Conservation (phyloP, 2,888 invertebrate species). For the Malachius bipustulatus region DNA sequence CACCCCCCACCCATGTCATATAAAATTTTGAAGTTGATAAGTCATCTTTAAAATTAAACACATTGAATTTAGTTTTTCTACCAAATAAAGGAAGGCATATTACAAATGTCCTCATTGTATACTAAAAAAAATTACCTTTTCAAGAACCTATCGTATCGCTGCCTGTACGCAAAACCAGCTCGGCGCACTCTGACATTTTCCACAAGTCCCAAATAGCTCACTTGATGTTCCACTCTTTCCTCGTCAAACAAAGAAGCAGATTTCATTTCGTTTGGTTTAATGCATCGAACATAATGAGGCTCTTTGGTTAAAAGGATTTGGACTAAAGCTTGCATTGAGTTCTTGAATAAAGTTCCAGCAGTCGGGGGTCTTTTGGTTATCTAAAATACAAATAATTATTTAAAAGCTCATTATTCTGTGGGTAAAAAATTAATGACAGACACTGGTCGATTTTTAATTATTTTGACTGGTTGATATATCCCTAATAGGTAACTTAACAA, state of each 20-base stretch:
- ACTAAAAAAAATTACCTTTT: constrained; percentile 45
- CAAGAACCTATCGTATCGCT: constrained; percentile 86
- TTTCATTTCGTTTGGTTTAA: constrained; percentile 94
- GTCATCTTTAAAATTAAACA: too few species aligned
- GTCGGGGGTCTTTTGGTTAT: constrained; percentile 92
- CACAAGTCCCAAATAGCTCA: constrained; percentile 78
- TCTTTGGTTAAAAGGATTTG: constrained; percentile 82
- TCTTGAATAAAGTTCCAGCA: constrained; percentile 89
- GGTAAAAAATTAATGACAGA: too few species aligned
- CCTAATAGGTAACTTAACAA: too few species aligned
- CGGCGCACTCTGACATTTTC: constrained; percentile 93
- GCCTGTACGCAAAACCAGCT: constrained; percentile 94
- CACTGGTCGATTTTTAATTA: too few species aligned
- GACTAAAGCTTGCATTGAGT: constrained; percentile 85
- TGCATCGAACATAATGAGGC: constrained; percentile 93
- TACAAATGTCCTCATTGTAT: too few species aligned
- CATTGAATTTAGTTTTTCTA: too few species aligned
- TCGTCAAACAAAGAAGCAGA: constrained; percentile 76
- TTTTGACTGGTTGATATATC: too few species aligned
- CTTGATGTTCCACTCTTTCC: constrained; percentile 62
- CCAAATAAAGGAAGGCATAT: too few species aligned
- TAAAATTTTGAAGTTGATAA: too few species aligned
- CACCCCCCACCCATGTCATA: too few species aligned
- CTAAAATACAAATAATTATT: constrained; percentile 36
- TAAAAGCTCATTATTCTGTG: constrained; percentile 5